phyloP scores from a whole-genome alignment of 2,888 invertebrate genomes.

The Agrenia bidenticulata region DNA sequence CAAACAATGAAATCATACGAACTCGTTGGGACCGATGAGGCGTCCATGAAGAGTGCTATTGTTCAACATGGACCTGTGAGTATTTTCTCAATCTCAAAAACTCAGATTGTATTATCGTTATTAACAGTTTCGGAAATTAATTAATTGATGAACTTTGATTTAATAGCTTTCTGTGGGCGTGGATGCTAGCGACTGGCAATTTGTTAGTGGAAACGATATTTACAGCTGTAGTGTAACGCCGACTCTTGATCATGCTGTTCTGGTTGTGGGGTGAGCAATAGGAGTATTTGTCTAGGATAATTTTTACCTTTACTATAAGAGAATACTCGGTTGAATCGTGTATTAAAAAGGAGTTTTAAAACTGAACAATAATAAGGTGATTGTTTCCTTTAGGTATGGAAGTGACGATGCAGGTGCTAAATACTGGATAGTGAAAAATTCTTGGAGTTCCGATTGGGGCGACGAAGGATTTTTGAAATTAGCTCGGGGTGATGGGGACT shows the following conservation, averaged over 20 bases:
- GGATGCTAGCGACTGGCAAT: background rate
- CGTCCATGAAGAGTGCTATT: background rate
- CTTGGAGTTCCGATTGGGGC: constrained; percentile 1
- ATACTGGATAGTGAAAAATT: constrained; percentile 5
- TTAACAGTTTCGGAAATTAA: no score
- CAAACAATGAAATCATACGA: background rate
- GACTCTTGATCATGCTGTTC: background rate
- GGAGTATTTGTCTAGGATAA: no score
- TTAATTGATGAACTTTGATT: background rate
- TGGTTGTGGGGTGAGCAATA: background rate
- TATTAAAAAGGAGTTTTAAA: no score
- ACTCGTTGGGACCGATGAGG: background rate
- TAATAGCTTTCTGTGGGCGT: background rate
- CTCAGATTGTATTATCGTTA: background rate
- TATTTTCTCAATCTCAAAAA: background rate
- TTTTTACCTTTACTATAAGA: no score
- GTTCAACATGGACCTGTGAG: background rate
- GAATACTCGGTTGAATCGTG: no score
- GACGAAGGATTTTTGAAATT: background rate
- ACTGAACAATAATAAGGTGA: no score
- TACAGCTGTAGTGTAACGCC: background rate
- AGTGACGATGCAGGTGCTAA: background rate
- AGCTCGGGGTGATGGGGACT: background rate
- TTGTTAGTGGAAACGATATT: background rate
- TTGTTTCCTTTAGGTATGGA: no score